Evolutionary conservation across 2,888 invertebrate species (phyloP), one percentile per base, ranked within the genome.

Genomic region (Eupithecia subfuscata): DNA sequence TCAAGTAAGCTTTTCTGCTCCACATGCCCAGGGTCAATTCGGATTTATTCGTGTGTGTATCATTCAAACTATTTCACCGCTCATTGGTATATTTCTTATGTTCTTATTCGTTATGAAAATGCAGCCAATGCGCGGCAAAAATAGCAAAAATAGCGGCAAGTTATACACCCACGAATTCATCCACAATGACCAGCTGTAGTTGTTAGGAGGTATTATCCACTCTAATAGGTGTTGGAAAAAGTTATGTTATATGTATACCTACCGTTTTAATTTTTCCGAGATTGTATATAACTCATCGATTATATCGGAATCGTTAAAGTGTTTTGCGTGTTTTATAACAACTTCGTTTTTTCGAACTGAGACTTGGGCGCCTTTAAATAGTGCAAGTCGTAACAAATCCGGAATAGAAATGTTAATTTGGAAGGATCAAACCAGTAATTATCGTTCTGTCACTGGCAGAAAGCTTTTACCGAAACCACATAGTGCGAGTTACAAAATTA

Each of bases 391-490:
- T 60, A 60, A 60, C 60, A 43, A 67, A 68, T 45, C 68, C 18
- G 12, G 71, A 75, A 70, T 71, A 64, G 48, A 63, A 74, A 70
- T 73, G 56, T 65, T 74, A 70, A 72, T 72, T 74, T 56, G 43
- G 68, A 72, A 74, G 68, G 70, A 71, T 63, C 67, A 74, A 76
- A 75, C 78, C 82, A 18, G 74, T 73, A 79, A 80, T 80, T 79
- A 80, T 78, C 67, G 69, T 77, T 76, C 80, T 79, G 79, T 80
- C 80, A 80, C 78, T 76, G 78, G 65, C 75, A 79, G 76, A 82
- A 88, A 82, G 84, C 86, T 89, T 88, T 89, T 86, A 89, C 84
- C 79, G 73, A 86, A 89, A 87, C 87, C 88, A 88, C 86, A 86
- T 85, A 82, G 84, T 85, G 85, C 82, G 84, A 86, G 90, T 88